Evolutionary conservation across 2,888 invertebrate genomes (phyloP).

Genomic region (Limnephilus rhombicus): DNA sequence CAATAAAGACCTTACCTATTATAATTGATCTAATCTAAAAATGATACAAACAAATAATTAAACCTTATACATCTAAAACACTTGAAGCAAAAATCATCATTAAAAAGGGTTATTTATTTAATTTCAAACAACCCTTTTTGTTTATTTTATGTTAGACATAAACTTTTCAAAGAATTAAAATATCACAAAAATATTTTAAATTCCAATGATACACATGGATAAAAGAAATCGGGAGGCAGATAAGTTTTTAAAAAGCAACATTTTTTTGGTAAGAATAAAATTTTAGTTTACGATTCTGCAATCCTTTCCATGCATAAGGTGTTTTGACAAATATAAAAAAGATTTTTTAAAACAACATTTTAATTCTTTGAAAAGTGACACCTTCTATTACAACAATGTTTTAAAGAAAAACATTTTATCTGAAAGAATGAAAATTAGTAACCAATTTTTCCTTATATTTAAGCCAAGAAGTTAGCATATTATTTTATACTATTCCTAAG

Average conservation of each 20-base stretch:
- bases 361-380: neutral
- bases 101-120: neutral
- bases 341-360: neutral
- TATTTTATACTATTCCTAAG: neutral
- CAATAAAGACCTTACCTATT: slow-evolving; percentile 35
- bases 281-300: neutral
- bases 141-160: neutral
- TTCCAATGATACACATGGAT: neutral
- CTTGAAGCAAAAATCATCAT: slow-evolving; percentile 7
- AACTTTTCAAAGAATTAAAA: neutral
- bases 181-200: neutral
- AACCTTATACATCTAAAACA: neutral
- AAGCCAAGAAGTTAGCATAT: neutral
- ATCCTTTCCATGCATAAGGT: neutral
- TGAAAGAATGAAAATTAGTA: neutral
- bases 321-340: neutral
- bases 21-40: slow-evolving; percentile 19
- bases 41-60: slow-evolving; percentile 9
- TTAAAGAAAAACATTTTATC: neutral
- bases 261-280: neutral
- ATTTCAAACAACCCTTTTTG: slow-evolving; percentile 19
- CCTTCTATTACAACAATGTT: neutral
- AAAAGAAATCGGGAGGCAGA: neutral
- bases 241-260: neutral
- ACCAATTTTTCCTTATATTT: neutral